Conservation (phyloP, 1,140 invertebrate species). For the Globodera ellingtonae region DNA sequence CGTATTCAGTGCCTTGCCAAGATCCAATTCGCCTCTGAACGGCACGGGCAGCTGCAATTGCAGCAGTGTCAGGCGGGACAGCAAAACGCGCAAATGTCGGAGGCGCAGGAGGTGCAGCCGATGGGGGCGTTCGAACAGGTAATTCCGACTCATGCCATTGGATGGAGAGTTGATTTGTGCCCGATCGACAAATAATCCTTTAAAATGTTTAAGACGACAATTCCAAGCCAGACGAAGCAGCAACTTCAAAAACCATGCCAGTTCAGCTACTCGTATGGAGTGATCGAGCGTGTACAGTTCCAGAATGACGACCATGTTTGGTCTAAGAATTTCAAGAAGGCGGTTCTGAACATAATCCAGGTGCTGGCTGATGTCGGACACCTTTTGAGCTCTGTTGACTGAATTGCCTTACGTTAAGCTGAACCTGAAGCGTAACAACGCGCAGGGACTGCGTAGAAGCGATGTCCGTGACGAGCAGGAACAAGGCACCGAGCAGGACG, state of each 20-base stretch:
- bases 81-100: constrained; percentile 28
- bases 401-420: neutral
- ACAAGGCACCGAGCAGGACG: neutral
- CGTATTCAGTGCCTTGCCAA: constrained; percentile 37
- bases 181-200: neutral
- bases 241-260: constrained; percentile 33
- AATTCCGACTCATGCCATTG: neutral
- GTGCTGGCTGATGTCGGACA: neutral
- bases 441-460: constrained; percentile 8
- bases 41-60: constrained; percentile 25
- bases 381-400: neutral
- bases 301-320: constrained; percentile 35
- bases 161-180: neutral
- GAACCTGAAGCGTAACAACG: constrained; percentile 30
- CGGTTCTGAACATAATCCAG: constrained; percentile 44
- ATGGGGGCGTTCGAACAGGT: constrained; percentile 29
- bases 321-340: constrained; percentile 44
- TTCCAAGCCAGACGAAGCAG: constrained; percentile 3
- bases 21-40: constrained; percentile 22
- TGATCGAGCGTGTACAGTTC: constrained; percentile 44
- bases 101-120: constrained; percentile 33
- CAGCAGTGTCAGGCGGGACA: constrained; percentile 35
- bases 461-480: constrained; percentile 21
- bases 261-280: constrained; percentile 40
- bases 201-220: constrained; percentile 17